Evolutionary conservation across 2,888 invertebrate species (phyloP), one percentile per base, ranked within the genome.

Genomic region (Spilarctia lutea): DNA sequence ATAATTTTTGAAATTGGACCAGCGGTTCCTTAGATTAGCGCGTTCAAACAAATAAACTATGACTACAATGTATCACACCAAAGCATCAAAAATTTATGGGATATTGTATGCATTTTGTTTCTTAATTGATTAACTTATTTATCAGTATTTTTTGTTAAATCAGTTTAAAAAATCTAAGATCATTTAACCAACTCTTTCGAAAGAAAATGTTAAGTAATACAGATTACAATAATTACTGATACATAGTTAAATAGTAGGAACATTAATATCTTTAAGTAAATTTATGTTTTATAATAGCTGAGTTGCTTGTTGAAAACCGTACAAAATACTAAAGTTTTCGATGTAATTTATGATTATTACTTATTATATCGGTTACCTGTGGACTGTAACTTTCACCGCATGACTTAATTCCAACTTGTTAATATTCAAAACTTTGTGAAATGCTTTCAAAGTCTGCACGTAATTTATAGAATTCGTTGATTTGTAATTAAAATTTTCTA

Each of bases 341-440:
- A 63, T 56, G n/a, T 56, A 56, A 56, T 63, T 63, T 63, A 63
- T 63, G 60, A 27, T 63, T 63, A 63, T 63, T 6, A 63, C 30
- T 27, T 27, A 60, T 13, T 27, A 30, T 63, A 63, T 63, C 63
- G 27, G 7, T 30, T 30, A 63, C 63, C 63, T 18, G 18, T 4
- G 18, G 16, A 63, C 16, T 18, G 18, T 63, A 30, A 30, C 65
- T 79, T 75, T 74, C 66, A 72, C 65, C 48, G 63, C 27, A 75
- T 68, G 30, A 77, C 65, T 77, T 77, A 73, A 76, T 76, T 75
- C 35, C 11, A 69, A 56, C 73, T 69, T 35, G 35, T 69, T 68
- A 65, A 65, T 11, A 63, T 68, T 45, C 35, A 35, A 48, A 63
- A 27, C 45, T 39, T 60, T 68, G 33, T 69, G 6, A 48, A 69